Base-by-base conservation (phyloP, 2,113 vertebrate species). In the Reinhardtius hippoglossoides region DNA sequence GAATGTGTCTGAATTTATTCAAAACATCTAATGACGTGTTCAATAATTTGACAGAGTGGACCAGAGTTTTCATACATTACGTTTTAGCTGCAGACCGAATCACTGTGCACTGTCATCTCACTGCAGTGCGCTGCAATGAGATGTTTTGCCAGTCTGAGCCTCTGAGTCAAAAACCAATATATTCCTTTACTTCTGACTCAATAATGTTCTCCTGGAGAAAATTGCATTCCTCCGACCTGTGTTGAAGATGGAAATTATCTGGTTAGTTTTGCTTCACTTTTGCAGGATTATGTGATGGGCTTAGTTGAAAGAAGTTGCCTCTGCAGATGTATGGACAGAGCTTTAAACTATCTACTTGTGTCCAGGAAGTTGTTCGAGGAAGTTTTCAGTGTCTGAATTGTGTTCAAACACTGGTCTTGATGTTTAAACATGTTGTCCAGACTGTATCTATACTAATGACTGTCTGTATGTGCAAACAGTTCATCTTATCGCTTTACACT, bases 141-240 rank as follows among this genome's bases (percentile, higher is more conserved):
- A 81, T 87, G 89, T 81, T 88, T 85, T 82, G 77, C 68, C 72
- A 80, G 83, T 67, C 68, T 78, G 73, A 80, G 84, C 78, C 72
- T 85, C 82, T 69, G 65, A 87, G 73, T 85, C 42, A 67, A 78
- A 87, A 88, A 79, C 77, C 85, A 88, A 87, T 82, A 86, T 79
- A 80, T 82, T 82, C 78, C 70, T 82, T 83, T 80, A 83, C 77
- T 83, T 64, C 80, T 70, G 73, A 76, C 82, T 85, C 68, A 79
- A 81, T 83, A 80, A 88, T 75, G 78, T 82, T 74, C 66, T 80
- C n/a, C 52, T 78, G 66, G 60, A 81, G 69, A 83, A 88, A 87
- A 90, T 80, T 75, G 67, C 77, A 76, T 87, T 88, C 54, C 67
- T 65, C 21, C 57, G 64, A 81, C 66, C 24, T 56, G 63, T 80